phyloP scores from a whole-genome alignment of 1,140 invertebrate species.

The Drosophila chauvacae region DNA sequence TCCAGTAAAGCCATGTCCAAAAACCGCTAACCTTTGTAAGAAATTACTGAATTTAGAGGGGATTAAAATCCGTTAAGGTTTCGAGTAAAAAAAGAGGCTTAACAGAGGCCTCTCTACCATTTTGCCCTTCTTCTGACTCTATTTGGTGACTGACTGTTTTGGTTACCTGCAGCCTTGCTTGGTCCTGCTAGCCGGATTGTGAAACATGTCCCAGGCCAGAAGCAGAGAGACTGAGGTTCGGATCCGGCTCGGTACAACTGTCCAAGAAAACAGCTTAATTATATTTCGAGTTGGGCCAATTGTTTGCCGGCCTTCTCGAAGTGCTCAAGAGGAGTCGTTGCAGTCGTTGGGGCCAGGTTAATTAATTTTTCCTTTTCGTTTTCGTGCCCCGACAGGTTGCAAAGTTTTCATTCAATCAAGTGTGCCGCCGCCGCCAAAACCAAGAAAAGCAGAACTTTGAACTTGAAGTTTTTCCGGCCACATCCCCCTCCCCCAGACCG shows the following conservation, averaged over 20 bases:
- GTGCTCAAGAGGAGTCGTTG: slow-evolving; percentile 12
- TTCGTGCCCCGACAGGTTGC: slow-evolving; percentile 44
- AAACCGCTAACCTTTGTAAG: neutral
- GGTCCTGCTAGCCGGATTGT: neutral
- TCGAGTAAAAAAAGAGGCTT: neutral
- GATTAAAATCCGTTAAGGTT: neutral
- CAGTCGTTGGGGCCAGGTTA: slow-evolving; percentile 60
- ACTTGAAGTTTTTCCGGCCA: slow-evolving; percentile 57
- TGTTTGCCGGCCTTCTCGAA: slow-evolving; percentile 57
- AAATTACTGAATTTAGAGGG: neutral
- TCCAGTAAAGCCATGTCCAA: too few species aligned
- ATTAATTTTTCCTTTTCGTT: slow-evolving; percentile 65
- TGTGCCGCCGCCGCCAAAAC: slow-evolving; percentile 30
- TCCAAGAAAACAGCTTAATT: slow-evolving; percentile 62
- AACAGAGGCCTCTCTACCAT: neutral
- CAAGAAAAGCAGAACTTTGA: slow-evolving; percentile 65
- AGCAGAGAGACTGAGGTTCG: neutral
- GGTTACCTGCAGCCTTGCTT: neutral
- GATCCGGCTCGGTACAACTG: slow-evolving; percentile 19
- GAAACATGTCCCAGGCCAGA: neutral
- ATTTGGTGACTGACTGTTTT: neutral
- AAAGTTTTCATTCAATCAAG: slow-evolving; percentile 81
- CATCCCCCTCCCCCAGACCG: neutral
- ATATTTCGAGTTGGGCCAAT: slow-evolving; percentile 73
- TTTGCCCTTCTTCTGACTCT: neutral